Evolutionary conservation across 2,888 invertebrate species (phyloP), one percentile per base, ranked within the genome.

Genomic region (Ectemnius continuus): DNA sequence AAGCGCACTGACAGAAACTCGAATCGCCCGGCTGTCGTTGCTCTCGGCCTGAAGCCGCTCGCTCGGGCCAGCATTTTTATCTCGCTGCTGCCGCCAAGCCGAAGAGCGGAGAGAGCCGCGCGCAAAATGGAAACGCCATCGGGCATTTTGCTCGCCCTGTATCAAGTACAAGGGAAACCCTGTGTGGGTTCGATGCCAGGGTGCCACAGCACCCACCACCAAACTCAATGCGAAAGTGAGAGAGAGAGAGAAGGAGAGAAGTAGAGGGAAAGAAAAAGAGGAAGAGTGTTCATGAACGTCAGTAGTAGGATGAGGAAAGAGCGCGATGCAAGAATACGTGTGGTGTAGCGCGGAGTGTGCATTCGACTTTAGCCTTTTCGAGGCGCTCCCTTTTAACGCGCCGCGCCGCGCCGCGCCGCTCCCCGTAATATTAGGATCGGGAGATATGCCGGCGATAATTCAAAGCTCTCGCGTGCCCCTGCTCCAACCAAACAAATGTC

Each of bases 91-190:
- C 23, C 23, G 23, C 3, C 23, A 3, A 20, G 20, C 23, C 23
- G 23, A 23, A 23, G 23, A 23, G 36, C 36, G 36, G 11, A 11
- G 36, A 36, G 36, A 36, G 36, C 36, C 8, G 61, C 47, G 52
- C 73, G 75, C 71, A 23, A 77, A 81, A 77, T 73, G 76, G 77
- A 77, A 79, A 77, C 79, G 80, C 80, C 80, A 75, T 73, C 70
- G 77, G 79, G 79, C 79, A 75, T 79, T 80, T 81, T 65, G 80
- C 73, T 65, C 71, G 67, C 58, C 68, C 79, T 71, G 70, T 61
- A 72, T 77, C 68, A 68, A 75, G 70, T 64, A 73, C 79, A 75
- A 76, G 76, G 79, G 79, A 74, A 20, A 69, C 75, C 69, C 61
- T 75, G 76, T 66, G 56, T 46, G 28, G 58, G 61, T 48, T 61